These are phyloP conservation scores for Erpobdella octoculata DNA, from an alignment of 2,888 invertebrate species.

Conservation along the genomic window DNA sequence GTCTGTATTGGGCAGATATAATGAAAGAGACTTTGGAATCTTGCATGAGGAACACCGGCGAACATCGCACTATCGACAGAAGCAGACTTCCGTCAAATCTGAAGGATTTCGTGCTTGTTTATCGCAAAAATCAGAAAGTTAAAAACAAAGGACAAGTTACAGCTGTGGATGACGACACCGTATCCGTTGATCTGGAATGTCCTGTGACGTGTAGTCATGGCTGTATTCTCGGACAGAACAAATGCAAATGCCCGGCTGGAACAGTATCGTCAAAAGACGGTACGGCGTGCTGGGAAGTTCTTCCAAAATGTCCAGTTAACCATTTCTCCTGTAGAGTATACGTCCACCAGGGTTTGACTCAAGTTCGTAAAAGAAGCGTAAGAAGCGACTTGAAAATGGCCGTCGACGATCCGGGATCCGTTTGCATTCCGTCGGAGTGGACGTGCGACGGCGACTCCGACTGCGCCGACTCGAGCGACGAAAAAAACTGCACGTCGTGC, in stretches of 20 bases:
- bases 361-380: background rate
- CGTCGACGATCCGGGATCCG: background rate
- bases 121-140: background rate
- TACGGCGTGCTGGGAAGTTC: background rate
- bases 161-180: too few relatives aligned
- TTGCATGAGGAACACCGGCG: background rate
- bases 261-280: background rate
- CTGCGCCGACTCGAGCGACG: slow-evolving; percentile 1
- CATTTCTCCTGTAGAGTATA: background rate
- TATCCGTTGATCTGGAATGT: too few relatives aligned
- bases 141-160: background rate
- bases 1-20: background rate
- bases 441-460: slow-evolving; percentile 14
- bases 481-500: background rate
- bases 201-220: too few relatives aligned
- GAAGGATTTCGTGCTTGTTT: background rate
- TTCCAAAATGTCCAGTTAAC: background rate
- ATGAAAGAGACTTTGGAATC: background rate
- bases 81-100: background rate
- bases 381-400: background rate
- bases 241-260: background rate
- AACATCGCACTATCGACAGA: background rate
- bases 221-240: background rate
- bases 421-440: slow-evolving; percentile 18
- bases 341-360: background rate